Evolutionary conservation across 2,888 invertebrate genomes (phyloP).

Genomic region (Harpagoxenus sublaevis): DNA sequence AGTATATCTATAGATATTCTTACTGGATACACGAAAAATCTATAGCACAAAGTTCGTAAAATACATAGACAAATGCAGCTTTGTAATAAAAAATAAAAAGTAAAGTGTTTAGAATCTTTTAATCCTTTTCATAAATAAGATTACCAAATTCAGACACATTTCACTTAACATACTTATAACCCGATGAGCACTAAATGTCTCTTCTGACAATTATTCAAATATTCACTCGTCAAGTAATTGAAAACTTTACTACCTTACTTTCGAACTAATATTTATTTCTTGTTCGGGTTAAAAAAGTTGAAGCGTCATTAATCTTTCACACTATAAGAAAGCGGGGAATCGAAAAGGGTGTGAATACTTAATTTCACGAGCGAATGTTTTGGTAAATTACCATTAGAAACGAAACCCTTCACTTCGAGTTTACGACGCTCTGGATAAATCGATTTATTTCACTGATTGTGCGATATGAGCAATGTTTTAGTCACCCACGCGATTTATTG

Average conservation of each 20-base stretch:
- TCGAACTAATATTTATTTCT: slow-evolving; percentile 16
- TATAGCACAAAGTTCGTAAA: no score
- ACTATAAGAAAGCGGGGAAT: background rate
- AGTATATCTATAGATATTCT: no score
- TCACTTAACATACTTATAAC: no score
- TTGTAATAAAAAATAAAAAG: no score
- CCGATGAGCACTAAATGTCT: background rate
- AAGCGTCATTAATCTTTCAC: slow-evolving; percentile 31
- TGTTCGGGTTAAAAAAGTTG: background rate
- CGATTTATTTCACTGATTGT: slow-evolving; percentile 62
- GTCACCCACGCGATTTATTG: slow-evolving; percentile 67
- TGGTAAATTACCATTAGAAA: slow-evolving; percentile 44
- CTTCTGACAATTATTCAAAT: background rate
- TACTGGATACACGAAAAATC: no score
- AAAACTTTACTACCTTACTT: slow-evolving; percentile 18
- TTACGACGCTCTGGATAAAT: slow-evolving; percentile 59
- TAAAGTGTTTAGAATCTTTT: no score
- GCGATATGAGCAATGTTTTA: slow-evolving; percentile 50
- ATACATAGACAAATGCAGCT: no score
- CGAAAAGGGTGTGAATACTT: slow-evolving; percentile 8
- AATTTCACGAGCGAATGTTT: slow-evolving; percentile 43
- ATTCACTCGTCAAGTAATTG: background rate
- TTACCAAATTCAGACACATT: no score
- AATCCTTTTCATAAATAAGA: no score
- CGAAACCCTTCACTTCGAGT: slow-evolving; percentile 52